Conservation (phyloP, 2,888 invertebrate genomes). For the Scrobipalpa costella region DNA sequence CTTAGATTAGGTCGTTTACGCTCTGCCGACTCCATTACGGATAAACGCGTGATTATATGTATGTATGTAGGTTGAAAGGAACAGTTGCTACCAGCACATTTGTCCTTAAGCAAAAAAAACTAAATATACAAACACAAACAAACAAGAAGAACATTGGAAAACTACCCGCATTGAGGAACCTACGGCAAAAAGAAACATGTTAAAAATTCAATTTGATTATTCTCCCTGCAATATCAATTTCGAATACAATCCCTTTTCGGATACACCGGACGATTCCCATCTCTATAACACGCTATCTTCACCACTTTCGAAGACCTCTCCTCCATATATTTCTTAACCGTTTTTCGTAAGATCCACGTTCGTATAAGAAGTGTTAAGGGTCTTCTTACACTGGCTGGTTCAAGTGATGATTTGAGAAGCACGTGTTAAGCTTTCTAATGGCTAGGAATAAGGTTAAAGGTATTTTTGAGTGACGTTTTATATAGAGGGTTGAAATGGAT, state of each 20-base stretch:
- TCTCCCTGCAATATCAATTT: neutral
- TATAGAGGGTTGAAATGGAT: neutral
- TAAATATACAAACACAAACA: too few species aligned
- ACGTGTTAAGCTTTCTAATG: conserved; percentile 8
- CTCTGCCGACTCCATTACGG: too few species aligned
- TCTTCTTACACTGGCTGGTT: neutral
- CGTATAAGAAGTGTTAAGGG: neutral
- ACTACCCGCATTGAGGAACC: too few species aligned
- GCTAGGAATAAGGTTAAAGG: neutral
- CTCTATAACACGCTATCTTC: neutral
- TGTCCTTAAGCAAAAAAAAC: too few species aligned
- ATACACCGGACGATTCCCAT: neutral
- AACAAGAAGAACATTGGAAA: too few species aligned
- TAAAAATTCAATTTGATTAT: neutral
- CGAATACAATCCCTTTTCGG: neutral
- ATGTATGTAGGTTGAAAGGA: too few species aligned
- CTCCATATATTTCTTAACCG: neutral
- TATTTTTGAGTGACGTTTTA: conserved; percentile 10
- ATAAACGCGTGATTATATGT: too few species aligned
- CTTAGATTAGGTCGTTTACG: too few species aligned
- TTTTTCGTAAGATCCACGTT: neutral
- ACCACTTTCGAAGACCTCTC: neutral
- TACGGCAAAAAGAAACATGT: neutral
- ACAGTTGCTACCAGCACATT: too few species aligned
- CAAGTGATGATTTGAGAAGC: neutral